A percentile compares a stretch with the other conserved stretches of the same genome.
These are phyloP conservation scores for Zosterops lateralis DNA, from an alignment of 2,113 vertebrate genomes.

Conservation along the genomic window DNA sequence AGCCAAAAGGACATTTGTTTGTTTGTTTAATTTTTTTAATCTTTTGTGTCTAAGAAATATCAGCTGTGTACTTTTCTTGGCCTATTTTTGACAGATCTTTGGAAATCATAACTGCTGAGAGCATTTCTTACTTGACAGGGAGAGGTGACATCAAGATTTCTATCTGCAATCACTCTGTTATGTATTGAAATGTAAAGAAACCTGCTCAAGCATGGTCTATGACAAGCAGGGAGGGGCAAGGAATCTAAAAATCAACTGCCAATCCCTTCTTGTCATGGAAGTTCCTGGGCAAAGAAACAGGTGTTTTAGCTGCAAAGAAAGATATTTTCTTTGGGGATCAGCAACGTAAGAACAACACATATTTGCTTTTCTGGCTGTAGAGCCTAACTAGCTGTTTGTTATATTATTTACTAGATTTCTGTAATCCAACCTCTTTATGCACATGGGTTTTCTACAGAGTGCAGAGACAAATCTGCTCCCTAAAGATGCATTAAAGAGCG, in stretches of 20 bases:
- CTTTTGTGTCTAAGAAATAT: neutral
- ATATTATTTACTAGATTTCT: constrained; percentile 69
- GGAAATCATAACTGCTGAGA: neutral
- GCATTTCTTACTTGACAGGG: neutral
- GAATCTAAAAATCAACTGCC: constrained; percentile 12
- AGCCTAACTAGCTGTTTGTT: constrained; percentile 62
- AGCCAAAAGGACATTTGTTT: neutral
- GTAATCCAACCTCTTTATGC: constrained; percentile 57
- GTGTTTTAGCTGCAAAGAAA: neutral
- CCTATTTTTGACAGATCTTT: neutral
- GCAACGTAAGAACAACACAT: neutral
- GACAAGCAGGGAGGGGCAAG: constrained; percentile 9
- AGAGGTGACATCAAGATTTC: neutral
- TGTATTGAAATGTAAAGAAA: constrained; percentile 19
- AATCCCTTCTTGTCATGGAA: neutral
- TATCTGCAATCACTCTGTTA: neutral
- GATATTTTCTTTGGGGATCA: neutral
- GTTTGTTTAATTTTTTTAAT: neutral
- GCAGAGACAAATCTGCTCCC: constrained; percentile 73
- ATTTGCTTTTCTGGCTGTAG: constrained; percentile 16
- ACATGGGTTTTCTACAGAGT: constrained; percentile 54
- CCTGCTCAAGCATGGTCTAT: neutral
- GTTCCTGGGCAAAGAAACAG: constrained; percentile 1
- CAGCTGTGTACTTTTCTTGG: neutral
- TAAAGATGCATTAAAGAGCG: constrained; percentile 59